A percentile compares a stretch with the other conserved stretches of the same genome.
Conservation (phyloP, 2,888 invertebrate genomes). For the Andrena hattorfiana region DNA sequence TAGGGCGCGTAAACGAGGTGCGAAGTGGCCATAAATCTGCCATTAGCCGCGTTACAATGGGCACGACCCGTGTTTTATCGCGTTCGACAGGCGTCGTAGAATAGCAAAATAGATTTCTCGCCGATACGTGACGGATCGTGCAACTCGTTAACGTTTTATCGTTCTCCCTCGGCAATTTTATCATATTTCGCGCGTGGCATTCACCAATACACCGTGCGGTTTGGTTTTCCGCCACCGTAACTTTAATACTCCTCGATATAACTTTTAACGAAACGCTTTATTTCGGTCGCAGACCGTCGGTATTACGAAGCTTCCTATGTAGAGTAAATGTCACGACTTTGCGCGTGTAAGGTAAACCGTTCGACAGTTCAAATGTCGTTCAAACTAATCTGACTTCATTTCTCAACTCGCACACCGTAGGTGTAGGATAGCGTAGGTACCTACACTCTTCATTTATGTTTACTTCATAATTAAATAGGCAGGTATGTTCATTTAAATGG, state of each 20-base stretch:
- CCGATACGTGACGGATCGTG: slow-evolving; percentile 66
- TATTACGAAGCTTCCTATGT: neutral
- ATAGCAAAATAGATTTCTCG: slow-evolving; percentile 62
- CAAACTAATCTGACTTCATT: neutral
- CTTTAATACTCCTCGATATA: neutral
- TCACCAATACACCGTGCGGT: neutral
- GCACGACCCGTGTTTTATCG: slow-evolving; percentile 65
- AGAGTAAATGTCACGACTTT: neutral
- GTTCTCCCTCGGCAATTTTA: slow-evolving; percentile 35
- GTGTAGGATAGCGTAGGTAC: too few species aligned
- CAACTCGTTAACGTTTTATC: slow-evolving; percentile 39
- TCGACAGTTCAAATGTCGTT: neutral
- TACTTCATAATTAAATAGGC: neutral
- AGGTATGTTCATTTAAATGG: neutral
- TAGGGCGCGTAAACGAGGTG: slow-evolving; percentile 47
- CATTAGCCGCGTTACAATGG: slow-evolving; percentile 52
- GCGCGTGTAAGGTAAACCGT: neutral
- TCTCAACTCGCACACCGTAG: too few species aligned
- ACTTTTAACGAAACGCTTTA: slow-evolving; percentile 4
- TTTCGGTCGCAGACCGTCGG: neutral
- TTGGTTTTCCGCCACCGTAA: neutral
- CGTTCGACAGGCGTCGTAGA: slow-evolving; percentile 46
- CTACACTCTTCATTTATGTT: too few species aligned
- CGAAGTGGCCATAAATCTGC: slow-evolving; percentile 61
- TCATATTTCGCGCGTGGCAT: slow-evolving; percentile 5